Percentiles rank a stretch among this genome's conserved stretches.
These are phyloP conservation scores for Microtus richardsoni DNA, from an alignment of 2,113 vertebrate species.

Conservation along the genomic window DNA sequence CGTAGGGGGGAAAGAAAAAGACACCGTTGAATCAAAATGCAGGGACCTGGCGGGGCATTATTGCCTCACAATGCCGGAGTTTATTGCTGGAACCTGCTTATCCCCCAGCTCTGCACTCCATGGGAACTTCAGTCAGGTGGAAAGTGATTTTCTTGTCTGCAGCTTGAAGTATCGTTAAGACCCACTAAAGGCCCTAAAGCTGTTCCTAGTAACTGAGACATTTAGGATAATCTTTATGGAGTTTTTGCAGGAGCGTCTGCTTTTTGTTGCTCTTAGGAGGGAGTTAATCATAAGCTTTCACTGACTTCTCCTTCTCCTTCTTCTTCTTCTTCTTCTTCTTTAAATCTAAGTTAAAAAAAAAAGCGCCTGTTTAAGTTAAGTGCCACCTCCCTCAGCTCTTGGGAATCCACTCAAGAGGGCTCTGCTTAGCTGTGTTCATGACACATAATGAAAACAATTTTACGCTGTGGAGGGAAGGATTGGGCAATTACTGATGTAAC, in stretches of 20 bases:
- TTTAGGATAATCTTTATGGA: slow-evolving; percentile 95
- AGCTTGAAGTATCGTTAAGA: slow-evolving; percentile 93
- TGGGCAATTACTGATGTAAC: slow-evolving; percentile 99
- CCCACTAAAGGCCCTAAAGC: slow-evolving; percentile 91
- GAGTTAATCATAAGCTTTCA: slow-evolving; percentile 99
- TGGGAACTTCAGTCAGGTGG: slow-evolving; percentile 99
- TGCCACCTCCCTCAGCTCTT: slow-evolving; percentile 96
- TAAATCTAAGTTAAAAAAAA: slow-evolving; percentile 88
- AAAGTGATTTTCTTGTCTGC: slow-evolving; percentile 96
- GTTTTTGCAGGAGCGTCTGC: slow-evolving; percentile 95
- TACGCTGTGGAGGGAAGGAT: slow-evolving; percentile 98
- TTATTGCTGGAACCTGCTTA: slow-evolving; percentile 99
- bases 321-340: not conserved
- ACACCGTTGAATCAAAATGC: slow-evolving; percentile 99
- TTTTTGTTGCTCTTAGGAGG: slow-evolving; percentile 93
- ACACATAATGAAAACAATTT: slow-evolving; percentile 99
- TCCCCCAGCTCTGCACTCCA: slow-evolving; percentile 96
- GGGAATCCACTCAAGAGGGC: slow-evolving; percentile 97
- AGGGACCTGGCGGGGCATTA: slow-evolving; percentile 99
- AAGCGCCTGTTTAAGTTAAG: slow-evolving; percentile 98
- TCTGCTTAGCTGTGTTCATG: slow-evolving; percentile 97
- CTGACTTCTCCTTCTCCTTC: slow-evolving; percentile 79
- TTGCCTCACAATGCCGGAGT: slow-evolving; percentile 98
- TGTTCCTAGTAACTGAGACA: slow-evolving; percentile 96
- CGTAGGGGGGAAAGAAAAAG: slow-evolving; percentile 98